Evolutionary conservation across 2,888 invertebrate species (phyloP), one percentile per base, ranked within the genome.

Genomic region (Lymantria monacha): DNA sequence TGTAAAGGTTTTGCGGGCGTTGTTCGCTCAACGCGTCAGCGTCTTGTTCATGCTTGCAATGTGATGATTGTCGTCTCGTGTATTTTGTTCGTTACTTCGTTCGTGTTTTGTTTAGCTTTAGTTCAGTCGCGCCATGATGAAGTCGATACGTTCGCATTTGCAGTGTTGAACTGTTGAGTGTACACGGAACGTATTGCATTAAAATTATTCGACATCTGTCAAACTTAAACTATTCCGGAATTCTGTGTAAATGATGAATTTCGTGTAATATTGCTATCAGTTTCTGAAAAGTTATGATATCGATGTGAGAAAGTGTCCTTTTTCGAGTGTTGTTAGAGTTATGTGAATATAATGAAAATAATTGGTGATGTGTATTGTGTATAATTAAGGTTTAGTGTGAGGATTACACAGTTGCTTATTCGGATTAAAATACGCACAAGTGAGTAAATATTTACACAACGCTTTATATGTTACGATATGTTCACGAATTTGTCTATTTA

Each of bases 361-460:
- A 83, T 84, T 79, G 75, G 81, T 82, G 79, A 79, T 81, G 81
- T 83, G 84, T 85, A 79, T 79, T 76, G 81, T 84, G 85, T 76
- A 59, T 81, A 70, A 70, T 76, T 61, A 76, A 73, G 70, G 76
- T 74, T 69, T 61, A 69, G 72, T 70, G 70, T 74, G 70, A 72
- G 79, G 80, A 84, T 83, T 80, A 75, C 74, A 80, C 79, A 77
- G 67, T 81, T 79, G 75, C 70, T 61, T 81, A 62, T 72, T 81
- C 63, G 85, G 82, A 85, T 82, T 81, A 80, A 76, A 85, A 81
- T 83, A 86, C 81, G 72, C 73, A 70, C 78, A 81, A 74, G 90
- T 90, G 78, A 89, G 89, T 90, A 87, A 88, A 88, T 87, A 87
- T 87, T 86, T 83, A 84, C 70, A 55, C 64, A 74, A 66, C 22